phyloP scores from a whole-genome alignment of 30 jellyfish, hydroid and myxozoan species.

The Clytia hemisphaerica region DNA sequence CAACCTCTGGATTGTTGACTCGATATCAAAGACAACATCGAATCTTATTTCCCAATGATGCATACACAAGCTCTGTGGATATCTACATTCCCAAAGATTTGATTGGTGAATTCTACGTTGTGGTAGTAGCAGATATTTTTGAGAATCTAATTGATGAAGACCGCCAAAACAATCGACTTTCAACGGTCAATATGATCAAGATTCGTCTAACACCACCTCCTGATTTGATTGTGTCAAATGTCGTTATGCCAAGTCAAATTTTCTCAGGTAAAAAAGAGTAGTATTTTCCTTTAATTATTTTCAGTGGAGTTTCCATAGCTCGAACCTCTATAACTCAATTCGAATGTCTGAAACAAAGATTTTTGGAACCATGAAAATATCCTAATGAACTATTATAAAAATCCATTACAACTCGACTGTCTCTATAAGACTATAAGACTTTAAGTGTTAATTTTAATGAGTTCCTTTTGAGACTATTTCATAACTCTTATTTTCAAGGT shows the following conservation, averaged over 20 bases:
- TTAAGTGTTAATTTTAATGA: too few species aligned
- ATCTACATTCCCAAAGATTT: not conserved
- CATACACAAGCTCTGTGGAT: not conserved
- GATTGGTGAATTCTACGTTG: not conserved
- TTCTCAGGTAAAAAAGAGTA: slow-evolving; percentile 9
- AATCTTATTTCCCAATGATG: slow-evolving; percentile 1
- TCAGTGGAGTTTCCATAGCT: not conserved
- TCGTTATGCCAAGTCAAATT: not conserved
- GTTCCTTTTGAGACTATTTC: not conserved
- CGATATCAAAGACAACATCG: not conserved
- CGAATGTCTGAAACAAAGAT: too few species aligned
- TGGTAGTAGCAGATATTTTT: not conserved
- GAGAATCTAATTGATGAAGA: not conserved
- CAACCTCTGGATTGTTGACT: not conserved
- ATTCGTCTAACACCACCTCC: slow-evolving; percentile 18
- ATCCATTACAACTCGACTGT: too few species aligned
- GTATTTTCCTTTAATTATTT: not conserved
- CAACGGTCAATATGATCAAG: not conserved
- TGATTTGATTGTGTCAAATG: slow-evolving; percentile 3
- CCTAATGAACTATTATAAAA: too few species aligned
- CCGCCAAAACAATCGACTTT: slow-evolving; percentile 1
- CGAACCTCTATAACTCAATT: too few species aligned
- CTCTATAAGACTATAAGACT: too few species aligned
- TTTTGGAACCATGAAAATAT: too few species aligned
- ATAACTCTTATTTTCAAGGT: not conserved